These are phyloP conservation scores for Odontomachus brunneus DNA, from an alignment of 1,140 invertebrate species.

Conservation along the genomic window DNA sequence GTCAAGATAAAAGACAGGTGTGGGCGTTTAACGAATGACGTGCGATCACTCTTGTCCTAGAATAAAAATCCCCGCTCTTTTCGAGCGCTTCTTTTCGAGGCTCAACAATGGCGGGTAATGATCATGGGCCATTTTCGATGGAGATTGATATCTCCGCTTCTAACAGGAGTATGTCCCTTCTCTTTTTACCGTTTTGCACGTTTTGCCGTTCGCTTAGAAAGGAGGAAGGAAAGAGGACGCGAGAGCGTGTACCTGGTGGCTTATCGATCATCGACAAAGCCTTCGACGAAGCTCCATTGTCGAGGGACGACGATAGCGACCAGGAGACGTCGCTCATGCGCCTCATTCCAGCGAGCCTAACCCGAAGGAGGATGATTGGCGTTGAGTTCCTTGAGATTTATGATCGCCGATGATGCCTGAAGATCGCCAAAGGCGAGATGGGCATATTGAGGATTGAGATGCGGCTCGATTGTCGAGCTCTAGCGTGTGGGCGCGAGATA, in stretches of 20 bases:
- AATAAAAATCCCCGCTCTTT: background rate
- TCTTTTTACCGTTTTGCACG: conserved; percentile 40
- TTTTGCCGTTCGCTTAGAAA: conserved; percentile 4
- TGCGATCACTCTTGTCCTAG: conserved; percentile 8
- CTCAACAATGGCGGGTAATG: conserved; percentile 43
- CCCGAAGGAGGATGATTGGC: conserved; percentile 78
- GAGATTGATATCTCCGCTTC: conserved; percentile 62
- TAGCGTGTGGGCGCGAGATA: background rate
- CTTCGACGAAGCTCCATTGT: conserved; percentile 61
- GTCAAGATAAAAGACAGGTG: background rate
- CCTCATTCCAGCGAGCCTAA: conserved; percentile 64
- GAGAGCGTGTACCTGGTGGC: conserved; percentile 35
- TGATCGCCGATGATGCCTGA: conserved; percentile 72
- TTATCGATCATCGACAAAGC: conserved; percentile 71
- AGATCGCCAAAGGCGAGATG: conserved; percentile 55
- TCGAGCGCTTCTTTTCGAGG: conserved; percentile 20
- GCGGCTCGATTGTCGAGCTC: background rate
- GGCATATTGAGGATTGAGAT: background rate
- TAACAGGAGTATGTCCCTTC: background rate
- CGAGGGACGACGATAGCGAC: conserved; percentile 43
- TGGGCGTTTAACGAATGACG: conserved; percentile 6
- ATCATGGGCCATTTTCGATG: conserved; percentile 26
- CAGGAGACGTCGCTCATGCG: conserved; percentile 66
- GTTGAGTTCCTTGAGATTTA: conserved; percentile 81
- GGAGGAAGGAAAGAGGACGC: background rate